Conservation (phyloP, 2,113 vertebrate species). For the Oryzias celebensis region DNA sequence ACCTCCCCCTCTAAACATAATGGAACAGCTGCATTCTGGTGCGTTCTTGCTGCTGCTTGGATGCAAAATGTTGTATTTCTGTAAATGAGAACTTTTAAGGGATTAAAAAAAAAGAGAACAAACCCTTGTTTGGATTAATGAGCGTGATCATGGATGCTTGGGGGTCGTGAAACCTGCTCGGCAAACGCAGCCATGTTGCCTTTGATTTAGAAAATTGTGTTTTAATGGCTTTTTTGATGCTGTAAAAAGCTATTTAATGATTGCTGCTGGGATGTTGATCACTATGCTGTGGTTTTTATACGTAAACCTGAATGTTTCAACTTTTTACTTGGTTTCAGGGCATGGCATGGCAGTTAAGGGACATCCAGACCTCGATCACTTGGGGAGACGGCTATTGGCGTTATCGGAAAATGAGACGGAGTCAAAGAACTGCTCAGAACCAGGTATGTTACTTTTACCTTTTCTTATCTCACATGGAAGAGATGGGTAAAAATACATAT, state of each 20-base stretch:
- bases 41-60: conserved; percentile 8
- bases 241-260: neutral
- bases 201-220: conserved; percentile 18
- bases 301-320: neutral
- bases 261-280: neutral
- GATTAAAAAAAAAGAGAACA: conserved; percentile 40
- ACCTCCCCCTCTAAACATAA: conserved; percentile 33
- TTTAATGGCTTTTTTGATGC: neutral
- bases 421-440: conserved; percentile 90
- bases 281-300: neutral
- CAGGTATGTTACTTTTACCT: conserved; percentile 73
- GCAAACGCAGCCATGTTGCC: conserved; percentile 19
- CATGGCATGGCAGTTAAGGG: conserved; percentile 75
- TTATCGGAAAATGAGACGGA: conserved; percentile 77
- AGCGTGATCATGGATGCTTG: conserved; percentile 16
- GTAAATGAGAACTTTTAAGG: conserved; percentile 48
- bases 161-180: conserved; percentile 3
- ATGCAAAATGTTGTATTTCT: conserved; percentile 23
- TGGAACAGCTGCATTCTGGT: conserved; percentile 46
- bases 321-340: conserved; percentile 70
- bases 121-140: conserved; percentile 32
- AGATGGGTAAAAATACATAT: neutral
- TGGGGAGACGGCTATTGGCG: conserved; percentile 89
- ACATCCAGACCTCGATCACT: conserved; percentile 67
- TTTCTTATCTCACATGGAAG: neutral